Evolutionary conservation across 2,797 vertebrate genomes (phyloP).

Genomic region (Menidia menidia): DNA sequence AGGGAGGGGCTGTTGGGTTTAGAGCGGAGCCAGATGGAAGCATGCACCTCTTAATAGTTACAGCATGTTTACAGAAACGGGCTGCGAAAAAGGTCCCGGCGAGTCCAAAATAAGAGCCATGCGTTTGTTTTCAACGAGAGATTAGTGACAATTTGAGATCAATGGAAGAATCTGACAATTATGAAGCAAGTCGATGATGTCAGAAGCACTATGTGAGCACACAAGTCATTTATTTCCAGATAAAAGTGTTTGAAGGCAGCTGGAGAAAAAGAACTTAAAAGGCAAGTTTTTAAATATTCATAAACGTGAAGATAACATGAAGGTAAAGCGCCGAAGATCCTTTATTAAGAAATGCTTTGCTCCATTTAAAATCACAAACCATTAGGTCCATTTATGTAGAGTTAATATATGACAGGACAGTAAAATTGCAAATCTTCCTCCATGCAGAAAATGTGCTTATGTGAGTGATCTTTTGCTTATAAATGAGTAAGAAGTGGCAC

Average conservation of each 20-base stretch:
- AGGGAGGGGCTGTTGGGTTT: conserved; percentile 56
- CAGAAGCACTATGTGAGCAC: neutral
- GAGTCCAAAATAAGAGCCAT: conserved; percentile 28
- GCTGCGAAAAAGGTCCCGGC: neutral
- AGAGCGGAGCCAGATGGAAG: conserved; percentile 38
- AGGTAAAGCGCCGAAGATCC: conserved; percentile 16
- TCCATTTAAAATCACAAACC: neutral
- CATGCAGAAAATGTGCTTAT: no score
- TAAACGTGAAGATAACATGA: conserved; percentile 13
- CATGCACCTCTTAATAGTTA: conserved; percentile 53
- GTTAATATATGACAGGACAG: no score
- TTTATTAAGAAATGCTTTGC: conserved; percentile 1
- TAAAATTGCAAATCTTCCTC: no score
- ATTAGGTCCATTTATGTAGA: neutral
- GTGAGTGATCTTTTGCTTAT: no score
- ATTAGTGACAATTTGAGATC: neutral
- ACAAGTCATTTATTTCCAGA: conserved; percentile 1
- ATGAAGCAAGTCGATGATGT: conserved; percentile 3
- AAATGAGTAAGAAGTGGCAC: no score
- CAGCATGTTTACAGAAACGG: conserved; percentile 36
- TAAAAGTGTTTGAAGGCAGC: neutral
- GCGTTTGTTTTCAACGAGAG: conserved; percentile 6
- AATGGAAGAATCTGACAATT: conserved; percentile 8
- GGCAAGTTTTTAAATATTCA: conserved; percentile 44
- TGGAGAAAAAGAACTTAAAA: neutral